Conservation (phyloP, 1,140 invertebrate species). For the Macrobrachium rosenbergii region DNA sequence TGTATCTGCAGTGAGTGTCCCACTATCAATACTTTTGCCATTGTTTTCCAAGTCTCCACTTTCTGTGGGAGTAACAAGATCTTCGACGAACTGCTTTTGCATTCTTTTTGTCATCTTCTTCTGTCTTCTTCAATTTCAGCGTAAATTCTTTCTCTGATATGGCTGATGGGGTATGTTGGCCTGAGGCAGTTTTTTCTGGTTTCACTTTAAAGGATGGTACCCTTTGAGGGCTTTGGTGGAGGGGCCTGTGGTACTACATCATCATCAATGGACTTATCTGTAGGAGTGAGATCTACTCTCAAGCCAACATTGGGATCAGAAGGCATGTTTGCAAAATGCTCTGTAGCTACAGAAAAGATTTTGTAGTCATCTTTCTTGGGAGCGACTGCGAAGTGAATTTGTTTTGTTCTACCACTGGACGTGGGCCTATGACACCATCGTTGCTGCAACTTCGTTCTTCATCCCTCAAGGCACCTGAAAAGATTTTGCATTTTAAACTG, state of each 20-base stretch:
- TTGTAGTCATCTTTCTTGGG: slow-evolving; percentile 56
- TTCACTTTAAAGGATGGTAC: slow-evolving; percentile 65
- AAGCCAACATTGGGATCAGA: background rate
- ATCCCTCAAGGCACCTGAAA: background rate
- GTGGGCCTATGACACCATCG: slow-evolving; percentile 58
- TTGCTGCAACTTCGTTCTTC: slow-evolving; percentile 60
- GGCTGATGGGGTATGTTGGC: background rate
- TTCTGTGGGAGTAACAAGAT: slow-evolving; percentile 35
- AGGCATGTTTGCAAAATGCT: slow-evolving; percentile 11
- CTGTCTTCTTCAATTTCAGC: slow-evolving; percentile 65
- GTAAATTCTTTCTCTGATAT: slow-evolving; percentile 57
- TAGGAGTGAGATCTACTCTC: slow-evolving; percentile 14
- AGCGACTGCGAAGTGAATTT: slow-evolving; percentile 62
- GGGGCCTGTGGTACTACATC: slow-evolving; percentile 34
- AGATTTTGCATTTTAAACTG: background rate
- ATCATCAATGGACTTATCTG: slow-evolving; percentile 27
- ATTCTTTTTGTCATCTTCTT: slow-evolving; percentile 57
- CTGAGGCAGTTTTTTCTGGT: slow-evolving; percentile 51
- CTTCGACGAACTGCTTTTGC: slow-evolving; percentile 37
- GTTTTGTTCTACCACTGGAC: slow-evolving; percentile 33
- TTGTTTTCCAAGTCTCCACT: slow-evolving; percentile 32
- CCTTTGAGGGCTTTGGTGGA: slow-evolving; percentile 65
- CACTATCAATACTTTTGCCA: slow-evolving; percentile 29
- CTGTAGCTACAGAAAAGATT: slow-evolving; percentile 51
- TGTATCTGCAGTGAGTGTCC: slow-evolving; percentile 1